Conservation (phyloP, 2,113 vertebrate genomes). For the Lycaon pictus region DNA sequence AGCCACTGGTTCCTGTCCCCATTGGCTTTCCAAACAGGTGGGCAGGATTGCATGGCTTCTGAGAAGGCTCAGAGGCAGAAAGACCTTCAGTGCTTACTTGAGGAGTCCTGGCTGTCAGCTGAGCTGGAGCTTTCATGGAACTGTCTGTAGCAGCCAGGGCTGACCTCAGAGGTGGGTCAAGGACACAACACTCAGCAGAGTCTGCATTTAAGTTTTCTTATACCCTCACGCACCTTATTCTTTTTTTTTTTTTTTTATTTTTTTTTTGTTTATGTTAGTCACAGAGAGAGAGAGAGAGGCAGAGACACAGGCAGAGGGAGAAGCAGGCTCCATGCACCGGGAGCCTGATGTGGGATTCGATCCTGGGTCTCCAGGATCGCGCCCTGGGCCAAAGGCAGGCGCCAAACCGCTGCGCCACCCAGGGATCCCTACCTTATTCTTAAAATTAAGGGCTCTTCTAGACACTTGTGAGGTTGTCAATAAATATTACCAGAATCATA, state of each 20-base stretch:
- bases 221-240: not conserved
- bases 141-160: not conserved
- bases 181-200: not conserved
- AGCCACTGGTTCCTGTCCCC: not conserved
- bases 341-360: too few species aligned
- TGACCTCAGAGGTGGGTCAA: not conserved
- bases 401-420: too few species aligned
- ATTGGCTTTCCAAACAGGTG: not conserved
- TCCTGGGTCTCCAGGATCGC: too few species aligned
- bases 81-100: not conserved
- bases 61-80: not conserved
- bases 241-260: not conserved
- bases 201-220: not conserved
- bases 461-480: not conserved
- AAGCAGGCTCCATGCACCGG: too few species aligned
- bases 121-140: not conserved
- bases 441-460: not conserved
- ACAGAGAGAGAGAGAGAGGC: too few species aligned
- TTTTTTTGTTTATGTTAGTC: too few species aligned
- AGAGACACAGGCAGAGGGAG: too few species aligned
- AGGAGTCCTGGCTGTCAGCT: not conserved
- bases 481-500: constrained; percentile 1
- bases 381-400: too few species aligned
- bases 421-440: not conserved
- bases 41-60: not conserved